These are phyloP conservation scores for Caenorhabditis remanei DNA, from an alignment of 1,140 invertebrate genomes.

Conservation along the genomic window DNA sequence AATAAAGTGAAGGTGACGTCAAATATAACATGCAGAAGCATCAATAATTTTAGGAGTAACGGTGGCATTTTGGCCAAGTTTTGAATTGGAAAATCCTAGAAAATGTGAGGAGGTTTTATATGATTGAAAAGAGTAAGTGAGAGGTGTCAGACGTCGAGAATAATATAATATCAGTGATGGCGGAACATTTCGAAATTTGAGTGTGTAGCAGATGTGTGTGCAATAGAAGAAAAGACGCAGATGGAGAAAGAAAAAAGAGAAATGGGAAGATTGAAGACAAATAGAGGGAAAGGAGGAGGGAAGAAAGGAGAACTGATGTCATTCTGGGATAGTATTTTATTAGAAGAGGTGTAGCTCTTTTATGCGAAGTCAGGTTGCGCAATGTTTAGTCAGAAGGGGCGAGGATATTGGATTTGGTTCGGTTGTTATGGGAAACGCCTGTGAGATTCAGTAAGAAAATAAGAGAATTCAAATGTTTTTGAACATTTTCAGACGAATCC, in stretches of 20 bases:
- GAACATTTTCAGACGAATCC: too few species aligned
- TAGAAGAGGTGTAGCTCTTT: not conserved
- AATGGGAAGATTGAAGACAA: not conserved
- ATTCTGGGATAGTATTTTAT: slow-evolving; percentile 3
- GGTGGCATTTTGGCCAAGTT: not conserved
- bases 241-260: not conserved
- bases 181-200: slow-evolving; percentile 34
- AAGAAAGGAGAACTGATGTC: slow-evolving; percentile 1
- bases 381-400: not conserved
- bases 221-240: slow-evolving; percentile 7
- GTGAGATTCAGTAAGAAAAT: not conserved
- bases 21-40: slow-evolving; percentile 2
- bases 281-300: not conserved
- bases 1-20: not conserved
- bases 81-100: slow-evolving; percentile 38
- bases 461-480: too few species aligned
- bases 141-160: slow-evolving; percentile 14
- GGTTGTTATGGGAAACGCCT: not conserved
- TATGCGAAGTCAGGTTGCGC: not conserved
- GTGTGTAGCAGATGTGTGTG: not conserved
- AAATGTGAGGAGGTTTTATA: not conserved
- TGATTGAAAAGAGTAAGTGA: not conserved
- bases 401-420: not conserved
- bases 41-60: not conserved
- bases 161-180: not conserved